These are phyloP conservation scores for Aethina tumida DNA, from an alignment of 1,140 invertebrate species.

Conservation along the genomic window DNA sequence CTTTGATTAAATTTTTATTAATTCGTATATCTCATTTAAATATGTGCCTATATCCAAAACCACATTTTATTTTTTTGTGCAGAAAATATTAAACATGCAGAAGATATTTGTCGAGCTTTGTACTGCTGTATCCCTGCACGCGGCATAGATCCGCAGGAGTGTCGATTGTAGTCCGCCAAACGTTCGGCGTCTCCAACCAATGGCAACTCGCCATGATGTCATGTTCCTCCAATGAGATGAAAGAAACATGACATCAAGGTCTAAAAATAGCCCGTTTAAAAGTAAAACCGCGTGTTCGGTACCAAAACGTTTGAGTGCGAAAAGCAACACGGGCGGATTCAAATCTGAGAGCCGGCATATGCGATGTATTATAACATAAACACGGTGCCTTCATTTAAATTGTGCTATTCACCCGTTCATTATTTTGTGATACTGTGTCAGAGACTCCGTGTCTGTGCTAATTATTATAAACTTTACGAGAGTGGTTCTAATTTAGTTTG, in stretches of 20 bases:
- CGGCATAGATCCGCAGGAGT: no score
- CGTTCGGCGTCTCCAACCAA: constrained; percentile 18
- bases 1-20: no score
- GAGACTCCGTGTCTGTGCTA: constrained; percentile 19
- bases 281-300: constrained; percentile 26
- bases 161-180: no score
- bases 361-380: constrained; percentile 27
- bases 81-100: no score
- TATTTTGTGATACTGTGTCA: constrained; percentile 20
- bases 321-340: constrained; percentile 23
- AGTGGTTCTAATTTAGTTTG: constrained; percentile 23
- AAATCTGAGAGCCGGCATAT: constrained; percentile 18
- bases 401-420: constrained; percentile 18
- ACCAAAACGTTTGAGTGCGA: constrained; percentile 29
- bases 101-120: no score
- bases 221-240: constrained; percentile 9
- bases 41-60: no score
- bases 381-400: constrained; percentile 16
- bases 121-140: no score
- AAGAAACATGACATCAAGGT: constrained; percentile 21
- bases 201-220: constrained; percentile 17
- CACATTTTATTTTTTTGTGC: no score
- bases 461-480: constrained; percentile 15
- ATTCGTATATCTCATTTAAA: no score
- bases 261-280: constrained; percentile 29